Conservation (phyloP, 2,113 vertebrate species). For the Elgaria multicarinata region DNA sequence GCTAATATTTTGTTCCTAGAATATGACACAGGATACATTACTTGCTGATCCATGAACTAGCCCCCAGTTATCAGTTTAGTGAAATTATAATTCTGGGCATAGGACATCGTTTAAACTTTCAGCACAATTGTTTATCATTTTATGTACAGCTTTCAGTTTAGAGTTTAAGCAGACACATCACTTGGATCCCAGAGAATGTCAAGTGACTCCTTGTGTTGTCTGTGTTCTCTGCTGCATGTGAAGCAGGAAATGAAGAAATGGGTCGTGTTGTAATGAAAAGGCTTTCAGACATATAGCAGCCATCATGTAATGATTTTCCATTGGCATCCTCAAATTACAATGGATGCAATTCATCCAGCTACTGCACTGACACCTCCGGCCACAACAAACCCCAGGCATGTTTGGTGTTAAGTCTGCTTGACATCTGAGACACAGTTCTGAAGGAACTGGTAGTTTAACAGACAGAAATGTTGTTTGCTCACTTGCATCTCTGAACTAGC, state of each 20-base stretch:
- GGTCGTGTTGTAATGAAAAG: background rate
- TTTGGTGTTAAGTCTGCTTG: background rate
- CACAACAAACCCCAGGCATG: background rate
- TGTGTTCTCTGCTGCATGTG: constrained; percentile 23
- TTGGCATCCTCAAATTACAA: background rate
- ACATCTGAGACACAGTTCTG: background rate
- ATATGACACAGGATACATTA: too few relatives aligned
- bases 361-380: background rate
- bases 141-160: constrained; percentile 39
- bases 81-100: background rate
- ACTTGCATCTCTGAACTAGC: background rate
- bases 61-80: background rate
- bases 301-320: background rate
- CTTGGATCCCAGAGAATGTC: constrained; percentile 38
- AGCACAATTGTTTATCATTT: background rate
- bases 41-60: too few relatives aligned
- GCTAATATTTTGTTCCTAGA: too few relatives aligned
- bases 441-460: background rate
- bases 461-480: background rate
- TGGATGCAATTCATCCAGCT: background rate
- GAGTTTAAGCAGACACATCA: constrained; percentile 40
- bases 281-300: background rate
- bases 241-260: background rate
- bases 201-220: constrained; percentile 28
- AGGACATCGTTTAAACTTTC: constrained; percentile 3